Evolutionary conservation across 2,888 invertebrate genomes (phyloP).

Genomic region (Slavum lentiscoides): DNA sequence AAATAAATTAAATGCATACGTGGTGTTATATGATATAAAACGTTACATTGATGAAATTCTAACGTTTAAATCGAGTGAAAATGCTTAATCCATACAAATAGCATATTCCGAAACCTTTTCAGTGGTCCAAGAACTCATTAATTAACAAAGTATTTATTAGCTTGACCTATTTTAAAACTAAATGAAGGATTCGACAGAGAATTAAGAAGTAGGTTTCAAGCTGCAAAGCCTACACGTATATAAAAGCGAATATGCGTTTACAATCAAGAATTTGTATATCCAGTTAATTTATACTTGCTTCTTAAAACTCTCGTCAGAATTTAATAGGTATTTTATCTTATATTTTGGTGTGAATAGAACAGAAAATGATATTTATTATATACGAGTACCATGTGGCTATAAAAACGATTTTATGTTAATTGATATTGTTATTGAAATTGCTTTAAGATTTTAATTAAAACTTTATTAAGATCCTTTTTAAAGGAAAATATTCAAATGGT

Average conservation of each 20-base stretch:
- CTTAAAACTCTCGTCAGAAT: too few species aligned
- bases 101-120: not conserved
- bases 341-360: too few species aligned
- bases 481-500: too few species aligned
- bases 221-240: not conserved
- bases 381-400: too few species aligned
- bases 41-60: not conserved
- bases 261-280: slow-evolving; percentile 6
- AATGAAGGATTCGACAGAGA: slow-evolving; percentile 7
- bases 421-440: too few species aligned
- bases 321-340: too few species aligned
- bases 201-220: slow-evolving; percentile 10
- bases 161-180: slow-evolving; percentile 25
- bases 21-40: not conserved
- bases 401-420: too few species aligned
- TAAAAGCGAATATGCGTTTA: not conserved
- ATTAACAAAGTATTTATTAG: slow-evolving; percentile 19
- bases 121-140: not conserved
- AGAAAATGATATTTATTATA: too few species aligned
- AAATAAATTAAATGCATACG: not conserved
- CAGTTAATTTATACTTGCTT: not conserved
- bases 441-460: too few species aligned
- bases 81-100: not conserved
- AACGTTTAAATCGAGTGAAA: not conserved
- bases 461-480: too few species aligned